Percentiles rank a stretch among this genome's conserved stretches.
These are phyloP conservation scores for Myripristis murdjan DNA, from an alignment of 2,797 vertebrate species.

Conservation along the genomic window DNA sequence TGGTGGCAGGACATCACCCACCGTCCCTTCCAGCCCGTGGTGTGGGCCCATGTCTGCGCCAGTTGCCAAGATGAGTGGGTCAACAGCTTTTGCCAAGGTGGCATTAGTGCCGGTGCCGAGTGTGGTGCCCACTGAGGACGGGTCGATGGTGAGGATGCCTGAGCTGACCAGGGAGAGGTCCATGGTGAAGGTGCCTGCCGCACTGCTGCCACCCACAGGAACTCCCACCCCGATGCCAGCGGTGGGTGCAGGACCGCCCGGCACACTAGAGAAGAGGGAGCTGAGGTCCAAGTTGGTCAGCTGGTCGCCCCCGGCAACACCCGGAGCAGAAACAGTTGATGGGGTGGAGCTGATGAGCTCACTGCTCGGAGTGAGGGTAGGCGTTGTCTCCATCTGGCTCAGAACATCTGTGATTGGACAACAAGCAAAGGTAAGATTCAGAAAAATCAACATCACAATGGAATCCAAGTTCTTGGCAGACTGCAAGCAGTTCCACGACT, in stretches of 20 bases:
- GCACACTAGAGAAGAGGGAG: conserved; percentile 91
- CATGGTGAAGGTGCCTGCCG: conserved; percentile 83
- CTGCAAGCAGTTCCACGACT: no score
- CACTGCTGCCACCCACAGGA: conserved; percentile 67
- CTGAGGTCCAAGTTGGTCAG: conserved; percentile 92
- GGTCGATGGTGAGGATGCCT: conserved; percentile 94
- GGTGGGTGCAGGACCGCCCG: conserved; percentile 70
- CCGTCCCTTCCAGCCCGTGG: conserved; percentile 88
- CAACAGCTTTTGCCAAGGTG: conserved; percentile 86
- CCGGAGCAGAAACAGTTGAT: conserved; percentile 59
- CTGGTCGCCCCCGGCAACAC: conserved; percentile 76
- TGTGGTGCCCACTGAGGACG: conserved; percentile 87
- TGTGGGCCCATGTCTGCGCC: conserved; percentile 85
- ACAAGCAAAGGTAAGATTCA: background rate
- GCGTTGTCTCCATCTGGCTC: conserved; percentile 90
- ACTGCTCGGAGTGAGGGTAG: conserved; percentile 92
- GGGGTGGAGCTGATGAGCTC: conserved; percentile 91
- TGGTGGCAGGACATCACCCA: conserved; percentile 89
- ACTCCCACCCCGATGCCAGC: conserved; percentile 70
- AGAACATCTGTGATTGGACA: conserved; percentile 87
- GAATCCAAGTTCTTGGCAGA: no score
- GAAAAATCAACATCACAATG: no score
- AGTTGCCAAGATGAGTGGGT: conserved; percentile 92
- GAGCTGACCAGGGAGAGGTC: conserved; percentile 92
- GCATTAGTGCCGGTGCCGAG: conserved; percentile 78